phyloP scores from a whole-genome alignment of 2,888 invertebrate genomes.

The Stictocephala bisonia region DNA sequence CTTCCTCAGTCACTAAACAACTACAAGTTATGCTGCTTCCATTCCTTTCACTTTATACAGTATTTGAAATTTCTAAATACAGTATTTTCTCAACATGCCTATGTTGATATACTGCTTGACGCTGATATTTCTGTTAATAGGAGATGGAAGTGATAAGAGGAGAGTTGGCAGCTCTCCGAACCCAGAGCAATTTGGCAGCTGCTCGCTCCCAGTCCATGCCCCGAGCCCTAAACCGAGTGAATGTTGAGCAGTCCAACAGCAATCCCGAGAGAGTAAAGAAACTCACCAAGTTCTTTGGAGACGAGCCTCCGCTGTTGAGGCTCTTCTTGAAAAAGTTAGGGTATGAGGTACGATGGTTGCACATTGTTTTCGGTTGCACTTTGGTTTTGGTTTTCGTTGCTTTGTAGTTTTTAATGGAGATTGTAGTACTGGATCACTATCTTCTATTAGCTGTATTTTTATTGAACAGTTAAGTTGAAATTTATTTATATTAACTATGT shows the following conservation, averaged over 20 bases:
- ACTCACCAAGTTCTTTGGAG: constrained; percentile 93
- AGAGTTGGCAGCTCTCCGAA: constrained; percentile 81
- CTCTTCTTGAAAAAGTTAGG: constrained; percentile 91
- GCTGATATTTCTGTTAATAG: constrained; percentile 68
- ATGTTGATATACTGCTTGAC: constrained; percentile 83
- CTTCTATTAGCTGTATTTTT: too few species aligned
- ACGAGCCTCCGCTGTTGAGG: constrained; percentile 90
- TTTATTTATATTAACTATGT: too few species aligned
- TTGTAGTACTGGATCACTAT: too few species aligned
- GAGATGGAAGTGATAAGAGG: constrained; percentile 89
- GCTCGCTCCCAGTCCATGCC: constrained; percentile 71
- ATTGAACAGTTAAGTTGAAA: too few species aligned
- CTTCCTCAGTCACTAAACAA: too few species aligned
- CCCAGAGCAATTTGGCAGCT: constrained; percentile 73
- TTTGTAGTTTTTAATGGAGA: too few species aligned
- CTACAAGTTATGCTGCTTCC: background rate
- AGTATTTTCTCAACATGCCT: background rate
- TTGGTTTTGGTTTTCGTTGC: too few species aligned
- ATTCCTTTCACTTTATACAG: background rate
- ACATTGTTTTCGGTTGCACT: too few species aligned
- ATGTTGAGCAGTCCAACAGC: constrained; percentile 71
- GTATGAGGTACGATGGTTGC: constrained; percentile 77
- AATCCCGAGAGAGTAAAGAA: constrained; percentile 90
- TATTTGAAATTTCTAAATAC: background rate
- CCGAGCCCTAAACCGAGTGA: constrained; percentile 62